Evolutionary conservation across 1,140 invertebrate genomes (phyloP).

Genomic region (Drosophila ercepeae): DNA sequence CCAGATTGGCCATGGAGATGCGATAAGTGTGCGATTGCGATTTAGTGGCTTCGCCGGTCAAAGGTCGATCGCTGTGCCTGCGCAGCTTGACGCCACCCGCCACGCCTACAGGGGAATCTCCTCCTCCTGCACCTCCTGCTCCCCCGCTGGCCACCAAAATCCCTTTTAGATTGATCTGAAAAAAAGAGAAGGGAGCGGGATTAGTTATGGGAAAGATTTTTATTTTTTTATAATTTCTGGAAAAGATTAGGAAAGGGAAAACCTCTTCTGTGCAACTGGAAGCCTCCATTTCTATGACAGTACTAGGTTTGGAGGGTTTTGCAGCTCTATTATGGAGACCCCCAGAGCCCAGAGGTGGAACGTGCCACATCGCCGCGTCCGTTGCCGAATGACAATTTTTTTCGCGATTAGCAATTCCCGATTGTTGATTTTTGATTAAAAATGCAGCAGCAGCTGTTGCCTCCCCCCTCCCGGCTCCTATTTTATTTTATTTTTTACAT

Average conservation of each 20-base stretch:
- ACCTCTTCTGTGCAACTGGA: neutral
- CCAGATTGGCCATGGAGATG: constrained; percentile 96
- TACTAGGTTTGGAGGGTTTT: neutral
- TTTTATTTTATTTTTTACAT: too few species aligned
- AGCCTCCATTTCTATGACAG: neutral
- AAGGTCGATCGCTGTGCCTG: constrained; percentile 64
- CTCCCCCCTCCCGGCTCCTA: neutral
- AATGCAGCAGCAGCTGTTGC: constrained; percentile 17
- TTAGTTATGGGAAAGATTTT: neutral
- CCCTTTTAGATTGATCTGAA: constrained; percentile 62
- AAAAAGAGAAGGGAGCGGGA: neutral
- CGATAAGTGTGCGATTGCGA: constrained; percentile 86
- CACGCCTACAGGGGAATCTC: constrained; percentile 30
- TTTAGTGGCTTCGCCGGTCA: constrained; percentile 37
- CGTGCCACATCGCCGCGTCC: constrained; percentile 49
- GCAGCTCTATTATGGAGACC: neutral
- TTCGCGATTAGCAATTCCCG: constrained; percentile 21
- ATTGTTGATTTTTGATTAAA: constrained; percentile 18
- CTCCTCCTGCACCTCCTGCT: constrained; percentile 3
- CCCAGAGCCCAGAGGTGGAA: constrained; percentile 14
- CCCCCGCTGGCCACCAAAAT: constrained; percentile 67
- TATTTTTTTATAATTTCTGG: too few species aligned
- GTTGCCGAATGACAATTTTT: constrained; percentile 19
- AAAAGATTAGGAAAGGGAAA: neutral
- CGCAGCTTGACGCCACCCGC: constrained; percentile 76